These are phyloP conservation scores for Drosophila rhopaloa DNA, from an alignment of 1,140 invertebrate species.

Conservation along the genomic window DNA sequence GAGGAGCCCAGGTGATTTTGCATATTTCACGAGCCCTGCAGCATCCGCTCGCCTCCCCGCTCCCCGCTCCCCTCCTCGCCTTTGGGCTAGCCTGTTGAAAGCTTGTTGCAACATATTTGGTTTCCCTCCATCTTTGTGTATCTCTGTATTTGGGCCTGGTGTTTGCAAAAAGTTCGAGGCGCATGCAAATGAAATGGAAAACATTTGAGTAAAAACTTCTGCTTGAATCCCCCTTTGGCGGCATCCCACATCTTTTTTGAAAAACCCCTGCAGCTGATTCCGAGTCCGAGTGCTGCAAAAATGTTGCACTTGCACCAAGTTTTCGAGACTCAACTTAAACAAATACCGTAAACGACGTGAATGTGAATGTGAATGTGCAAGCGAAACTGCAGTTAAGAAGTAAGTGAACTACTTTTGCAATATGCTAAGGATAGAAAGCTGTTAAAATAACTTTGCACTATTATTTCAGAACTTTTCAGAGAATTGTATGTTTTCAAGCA, in stretches of 20 bases:
- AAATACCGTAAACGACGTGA: conserved; percentile 41
- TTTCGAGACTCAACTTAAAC: conserved; percentile 65
- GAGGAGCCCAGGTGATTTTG: conserved; percentile 18
- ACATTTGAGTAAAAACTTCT: conserved; percentile 65
- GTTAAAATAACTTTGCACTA: not conserved
- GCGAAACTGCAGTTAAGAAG: conserved; percentile 8
- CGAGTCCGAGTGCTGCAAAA: conserved; percentile 21
- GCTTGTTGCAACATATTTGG: conserved; percentile 62
- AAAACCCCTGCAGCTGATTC: conserved; percentile 16
- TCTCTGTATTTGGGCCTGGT: conserved; percentile 19
- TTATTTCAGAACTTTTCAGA: too few species aligned
- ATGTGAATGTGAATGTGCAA: not conserved
- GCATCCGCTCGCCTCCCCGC: not conserved
- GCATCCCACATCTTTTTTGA: not conserved
- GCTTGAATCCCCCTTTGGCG: conserved; percentile 4
- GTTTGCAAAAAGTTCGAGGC: conserved; percentile 60
- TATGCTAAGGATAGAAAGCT: conserved; percentile 8
- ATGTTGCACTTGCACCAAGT: conserved; percentile 47
- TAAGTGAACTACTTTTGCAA: conserved; percentile 48
- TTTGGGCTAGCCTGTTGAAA: conserved; percentile 40
- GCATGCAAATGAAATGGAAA: conserved; percentile 78
- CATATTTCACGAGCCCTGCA: conserved; percentile 51
- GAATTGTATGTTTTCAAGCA: too few species aligned
- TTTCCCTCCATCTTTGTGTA: conserved; percentile 25
- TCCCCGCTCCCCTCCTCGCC: not conserved